A percentile compares a stretch with the other conserved stretches of the same genome.
Evolutionary conservation across 2,888 invertebrate species (phyloP).

Genomic region (Diploptera punctata): DNA sequence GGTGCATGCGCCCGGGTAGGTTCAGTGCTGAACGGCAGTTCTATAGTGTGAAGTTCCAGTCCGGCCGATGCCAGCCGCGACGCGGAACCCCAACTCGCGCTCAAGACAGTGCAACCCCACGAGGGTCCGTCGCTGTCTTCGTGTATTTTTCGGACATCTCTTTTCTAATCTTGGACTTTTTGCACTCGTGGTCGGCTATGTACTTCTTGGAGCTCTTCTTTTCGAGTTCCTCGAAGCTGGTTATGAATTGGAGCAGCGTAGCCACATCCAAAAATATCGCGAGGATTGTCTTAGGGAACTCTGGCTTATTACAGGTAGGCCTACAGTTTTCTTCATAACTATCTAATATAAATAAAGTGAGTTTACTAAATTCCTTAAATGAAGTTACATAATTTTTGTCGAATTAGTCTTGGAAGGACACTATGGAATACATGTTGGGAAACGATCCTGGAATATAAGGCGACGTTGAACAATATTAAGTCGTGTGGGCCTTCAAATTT

Average conservation of each 20-base stretch:
- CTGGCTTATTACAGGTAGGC: slow-evolving; percentile 82
- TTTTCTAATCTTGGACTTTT: slow-evolving; percentile 75
- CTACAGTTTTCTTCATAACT: too few species aligned
- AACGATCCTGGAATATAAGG: too few species aligned
- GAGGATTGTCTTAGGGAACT: slow-evolving; percentile 75
- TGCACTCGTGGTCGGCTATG: slow-evolving; percentile 74
- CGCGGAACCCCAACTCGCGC: slow-evolving; percentile 21
- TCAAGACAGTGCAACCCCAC: slow-evolving; percentile 26
- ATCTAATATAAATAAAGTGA: too few species aligned
- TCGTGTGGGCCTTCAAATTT: too few species aligned
- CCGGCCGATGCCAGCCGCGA: slow-evolving; percentile 33
- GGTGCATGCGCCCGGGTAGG: slow-evolving; percentile 30
- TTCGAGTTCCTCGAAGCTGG: slow-evolving; percentile 78
- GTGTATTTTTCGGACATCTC: slow-evolving; percentile 62
- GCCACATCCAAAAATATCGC: slow-evolving; percentile 66
- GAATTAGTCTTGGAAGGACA: too few species aligned
- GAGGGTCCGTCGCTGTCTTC: slow-evolving; percentile 49
- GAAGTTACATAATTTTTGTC: too few species aligned
- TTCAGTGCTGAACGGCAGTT: background rate
- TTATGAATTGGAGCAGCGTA: slow-evolving; percentile 68
- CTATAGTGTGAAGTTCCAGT: background rate
- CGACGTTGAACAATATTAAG: too few species aligned
- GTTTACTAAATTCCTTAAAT: too few species aligned
- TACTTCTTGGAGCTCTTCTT: slow-evolving; percentile 75
- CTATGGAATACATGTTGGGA: too few species aligned